Conservation (phyloP, 2,888 invertebrate genomes). For the Eupithecia subumbrata region DNA sequence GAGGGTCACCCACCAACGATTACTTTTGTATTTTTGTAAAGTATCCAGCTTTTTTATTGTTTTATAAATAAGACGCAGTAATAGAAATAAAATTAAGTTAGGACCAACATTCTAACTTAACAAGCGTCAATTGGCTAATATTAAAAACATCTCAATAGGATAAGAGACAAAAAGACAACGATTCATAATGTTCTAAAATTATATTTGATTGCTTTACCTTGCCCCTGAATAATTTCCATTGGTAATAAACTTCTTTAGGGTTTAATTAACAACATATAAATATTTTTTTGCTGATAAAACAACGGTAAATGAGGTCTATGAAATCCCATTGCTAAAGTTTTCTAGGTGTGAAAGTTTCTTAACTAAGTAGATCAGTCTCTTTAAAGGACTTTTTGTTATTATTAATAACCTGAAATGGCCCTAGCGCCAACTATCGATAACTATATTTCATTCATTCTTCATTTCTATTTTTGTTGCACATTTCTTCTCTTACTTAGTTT, state of each 20-base stretch:
- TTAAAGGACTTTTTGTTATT: neutral
- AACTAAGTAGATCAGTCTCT: constrained; percentile 4
- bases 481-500: constrained; percentile 16
- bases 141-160: constrained; percentile 69
- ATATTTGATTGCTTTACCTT: constrained; percentile 36
- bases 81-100: constrained; percentile 66
- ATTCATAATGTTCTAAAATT: constrained; percentile 47
- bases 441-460: constrained; percentile 24
- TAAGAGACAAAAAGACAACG: constrained; percentile 76
- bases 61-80: constrained; percentile 61
- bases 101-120: constrained; percentile 70
- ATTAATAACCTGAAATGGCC: constrained; percentile 32
- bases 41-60: constrained; percentile 66
- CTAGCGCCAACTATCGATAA: constrained; percentile 34
- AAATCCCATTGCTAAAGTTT: constrained; percentile 14
- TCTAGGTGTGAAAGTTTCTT: constrained; percentile 13
- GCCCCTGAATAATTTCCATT: constrained; percentile 14
- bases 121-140: constrained; percentile 71
- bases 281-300: neutral
- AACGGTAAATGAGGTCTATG: constrained; percentile 13
- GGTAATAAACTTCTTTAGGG: neutral
- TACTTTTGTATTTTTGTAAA: constrained; percentile 74
- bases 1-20: constrained; percentile 68
- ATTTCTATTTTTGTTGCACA: constrained; percentile 27
- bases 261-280: too few species aligned